Evolutionary conservation across 1,140 invertebrate species (phyloP).

Genomic region (Acyrthosiphon pisum): DNA sequence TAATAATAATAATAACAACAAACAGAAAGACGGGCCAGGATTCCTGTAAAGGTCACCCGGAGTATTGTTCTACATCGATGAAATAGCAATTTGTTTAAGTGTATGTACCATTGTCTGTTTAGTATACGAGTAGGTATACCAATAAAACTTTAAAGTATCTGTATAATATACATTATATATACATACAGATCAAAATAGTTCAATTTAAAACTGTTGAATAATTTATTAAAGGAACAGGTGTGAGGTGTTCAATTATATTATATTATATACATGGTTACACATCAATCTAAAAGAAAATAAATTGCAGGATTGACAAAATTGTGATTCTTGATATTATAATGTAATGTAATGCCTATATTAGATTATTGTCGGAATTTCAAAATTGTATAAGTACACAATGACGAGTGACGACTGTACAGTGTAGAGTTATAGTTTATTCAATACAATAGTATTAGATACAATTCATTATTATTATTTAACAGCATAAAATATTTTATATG

Average conservation of each 20-base stretch:
- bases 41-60: not conserved
- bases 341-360: not conserved
- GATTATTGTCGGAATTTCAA: not conserved
- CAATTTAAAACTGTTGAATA: not conserved
- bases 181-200: not conserved
- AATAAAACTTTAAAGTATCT: not conserved
- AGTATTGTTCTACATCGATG: conserved; percentile 40
- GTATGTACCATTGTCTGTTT: not conserved
- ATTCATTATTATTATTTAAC: not conserved
- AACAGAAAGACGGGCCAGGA: not conserved
- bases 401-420: not conserved
- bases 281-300: not conserved
- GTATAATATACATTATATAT: not conserved
- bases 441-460: not conserved
- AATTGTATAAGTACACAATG: not conserved
- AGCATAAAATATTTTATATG: not conserved
- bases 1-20: not conserved
- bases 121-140: not conserved
- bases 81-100: conserved; percentile 47
- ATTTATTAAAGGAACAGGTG: not conserved
- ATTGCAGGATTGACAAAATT: not conserved
- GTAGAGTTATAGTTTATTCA: not conserved
- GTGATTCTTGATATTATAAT: not conserved
- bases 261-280: not conserved
- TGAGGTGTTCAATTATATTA: not conserved